Evolutionary conservation across 2,888 invertebrate genomes (phyloP).

Genomic region (Strigamia maritima): DNA sequence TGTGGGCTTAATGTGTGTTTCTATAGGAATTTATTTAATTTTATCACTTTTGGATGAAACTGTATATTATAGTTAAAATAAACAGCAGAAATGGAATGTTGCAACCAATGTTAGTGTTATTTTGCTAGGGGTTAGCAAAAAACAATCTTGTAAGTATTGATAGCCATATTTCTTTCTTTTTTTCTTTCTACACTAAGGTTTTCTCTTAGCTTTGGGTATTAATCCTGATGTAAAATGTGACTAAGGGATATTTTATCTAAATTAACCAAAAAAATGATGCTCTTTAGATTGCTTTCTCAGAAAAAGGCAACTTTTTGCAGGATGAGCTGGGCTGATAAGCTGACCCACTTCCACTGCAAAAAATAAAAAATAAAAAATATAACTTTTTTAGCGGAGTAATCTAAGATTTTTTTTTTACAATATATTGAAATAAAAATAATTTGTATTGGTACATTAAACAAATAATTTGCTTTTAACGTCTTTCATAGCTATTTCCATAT

Average conservation of each 20-base stretch:
- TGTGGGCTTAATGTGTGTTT: constrained; percentile 33
- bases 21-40: constrained; percentile 12
- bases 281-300: background rate
- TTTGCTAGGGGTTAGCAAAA: background rate
- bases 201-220: background rate
- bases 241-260: too few relatives aligned
- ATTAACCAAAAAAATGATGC: too few relatives aligned
- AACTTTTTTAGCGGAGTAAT: background rate
- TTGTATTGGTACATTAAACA: background rate
- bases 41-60: constrained; percentile 1
- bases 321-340: background rate
- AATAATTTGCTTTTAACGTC: background rate
- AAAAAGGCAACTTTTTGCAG: background rate
- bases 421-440: background rate
- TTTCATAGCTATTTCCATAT: background rate
- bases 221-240: too few relatives aligned
- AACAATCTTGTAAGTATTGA: background rate
- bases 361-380: background rate
- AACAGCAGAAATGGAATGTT: constrained; percentile 30
- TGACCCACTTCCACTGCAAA: background rate
- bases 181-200: background rate
- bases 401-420: background rate
- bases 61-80: constrained; percentile 18
- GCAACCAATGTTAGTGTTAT: background rate
- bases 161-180: background rate